Conservation (phyloP, 2,888 invertebrate genomes). For the Lottia gigantea region DNA sequence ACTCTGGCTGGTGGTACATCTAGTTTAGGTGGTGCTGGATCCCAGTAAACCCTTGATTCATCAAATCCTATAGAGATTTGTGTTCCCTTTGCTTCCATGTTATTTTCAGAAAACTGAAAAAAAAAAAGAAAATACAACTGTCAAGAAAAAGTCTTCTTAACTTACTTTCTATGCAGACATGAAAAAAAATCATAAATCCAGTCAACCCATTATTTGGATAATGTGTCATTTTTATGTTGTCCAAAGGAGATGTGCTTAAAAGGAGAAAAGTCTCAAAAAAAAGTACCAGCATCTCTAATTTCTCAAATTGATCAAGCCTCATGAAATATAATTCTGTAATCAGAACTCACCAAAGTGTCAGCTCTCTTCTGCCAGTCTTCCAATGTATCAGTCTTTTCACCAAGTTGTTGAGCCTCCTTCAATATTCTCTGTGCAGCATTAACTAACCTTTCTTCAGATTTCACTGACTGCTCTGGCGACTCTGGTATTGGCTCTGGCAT, state of each 20-base stretch:
- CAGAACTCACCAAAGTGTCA: constrained; percentile 49
- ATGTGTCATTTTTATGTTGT: no score
- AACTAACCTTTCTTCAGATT: constrained; percentile 36
- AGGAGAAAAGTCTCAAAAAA: no score
- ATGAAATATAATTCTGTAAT: no score
- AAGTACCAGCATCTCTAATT: no score
- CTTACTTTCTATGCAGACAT: no score
- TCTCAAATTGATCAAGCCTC: no score
- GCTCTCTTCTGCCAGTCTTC: constrained; percentile 58
- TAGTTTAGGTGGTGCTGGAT: constrained; percentile 66
- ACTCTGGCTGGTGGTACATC: constrained; percentile 60
- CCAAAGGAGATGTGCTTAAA: no score
- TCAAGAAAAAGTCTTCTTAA: no score
- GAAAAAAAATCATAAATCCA: no score
- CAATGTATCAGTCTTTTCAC: constrained; percentile 36
- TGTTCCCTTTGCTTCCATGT: constrained; percentile 48
- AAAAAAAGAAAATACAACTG: neutral
- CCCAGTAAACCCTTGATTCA: constrained; percentile 64
- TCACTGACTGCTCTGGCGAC: constrained; percentile 1
- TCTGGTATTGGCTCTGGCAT: constrained; percentile 1
- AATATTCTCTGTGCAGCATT: constrained; percentile 53
- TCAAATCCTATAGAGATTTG: constrained; percentile 44
- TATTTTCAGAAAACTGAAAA: constrained; percentile 40
- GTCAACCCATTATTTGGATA: no score
- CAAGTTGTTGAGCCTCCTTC: constrained; percentile 41